phyloP scores from a whole-genome alignment of 2,113 vertebrate genomes.

The Raja brachyura region DNA sequence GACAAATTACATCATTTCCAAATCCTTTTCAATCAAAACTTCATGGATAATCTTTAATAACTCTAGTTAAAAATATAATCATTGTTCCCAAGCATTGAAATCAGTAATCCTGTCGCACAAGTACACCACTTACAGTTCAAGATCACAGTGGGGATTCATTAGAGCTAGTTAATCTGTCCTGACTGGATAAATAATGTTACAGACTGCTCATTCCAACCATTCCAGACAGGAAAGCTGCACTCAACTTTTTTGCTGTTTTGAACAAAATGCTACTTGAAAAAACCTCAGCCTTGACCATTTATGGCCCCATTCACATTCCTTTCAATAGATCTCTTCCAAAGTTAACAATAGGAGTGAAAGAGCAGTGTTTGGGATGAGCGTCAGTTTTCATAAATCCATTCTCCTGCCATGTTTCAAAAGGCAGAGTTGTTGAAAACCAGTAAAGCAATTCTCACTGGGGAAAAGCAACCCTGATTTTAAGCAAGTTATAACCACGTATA shows the following conservation, averaged over 20 bases:
- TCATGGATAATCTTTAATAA: neutral
- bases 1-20: neutral
- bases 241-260: neutral
- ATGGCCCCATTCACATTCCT: neutral
- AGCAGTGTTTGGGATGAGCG: neutral
- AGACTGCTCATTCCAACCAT: slow-evolving; percentile 44
- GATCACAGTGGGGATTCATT: neutral
- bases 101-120: neutral
- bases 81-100: neutral
- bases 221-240: slow-evolving; percentile 40
- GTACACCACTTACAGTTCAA: neutral
- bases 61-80: neutral
- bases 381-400: neutral
- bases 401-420: neutral
- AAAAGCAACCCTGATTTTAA: neutral
- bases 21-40: neutral
- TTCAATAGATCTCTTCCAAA: neutral
- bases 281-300: neutral
- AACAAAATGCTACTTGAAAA: neutral
- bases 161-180: neutral
- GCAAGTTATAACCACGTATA: neutral
- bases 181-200: slow-evolving; percentile 40
- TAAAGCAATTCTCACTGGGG: no score
- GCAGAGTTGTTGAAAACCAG: no score
- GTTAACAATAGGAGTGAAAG: neutral